Conservation (phyloP, 2,888 invertebrate species). For the Agrotis segetum region DNA sequence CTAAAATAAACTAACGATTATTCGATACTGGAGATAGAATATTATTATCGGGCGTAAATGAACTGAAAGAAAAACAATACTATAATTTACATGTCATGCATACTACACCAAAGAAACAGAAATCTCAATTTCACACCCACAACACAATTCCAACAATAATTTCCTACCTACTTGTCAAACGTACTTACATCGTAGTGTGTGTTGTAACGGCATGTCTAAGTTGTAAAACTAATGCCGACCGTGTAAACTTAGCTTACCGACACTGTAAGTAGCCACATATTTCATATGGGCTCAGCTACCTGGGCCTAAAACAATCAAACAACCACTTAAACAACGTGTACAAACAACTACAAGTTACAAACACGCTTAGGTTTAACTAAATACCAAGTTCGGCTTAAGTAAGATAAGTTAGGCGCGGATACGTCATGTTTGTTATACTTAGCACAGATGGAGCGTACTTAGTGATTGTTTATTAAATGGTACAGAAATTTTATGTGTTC, state of each 20-base stretch:
- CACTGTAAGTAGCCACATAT: constrained; percentile 87
- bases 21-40: no score
- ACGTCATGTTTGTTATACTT: constrained; percentile 59
- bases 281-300: constrained; percentile 87
- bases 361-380: constrained; percentile 86
- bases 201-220: constrained; percentile 70
- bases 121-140: constrained; percentile 31
- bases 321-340: constrained; percentile 78
- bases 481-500: background rate
- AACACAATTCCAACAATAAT: constrained; percentile 27
- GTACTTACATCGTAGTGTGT: constrained; percentile 58
- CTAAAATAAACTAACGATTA: no score
- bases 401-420: constrained; percentile 82
- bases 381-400: constrained; percentile 87
- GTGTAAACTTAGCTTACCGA: constrained; percentile 86
- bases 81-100: no score
- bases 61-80: background rate
- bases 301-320: constrained; percentile 90
- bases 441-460: constrained; percentile 47
- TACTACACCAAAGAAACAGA: constrained; percentile 22
- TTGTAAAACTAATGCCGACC: constrained; percentile 85
- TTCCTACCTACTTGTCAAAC: constrained; percentile 56
- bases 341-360: constrained; percentile 77
- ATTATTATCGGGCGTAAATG: no score
- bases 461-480: constrained; percentile 33